Evolutionary conservation across 2,113 vertebrate species (phyloP).

Genomic region (Heloderma charlesbogerti): DNA sequence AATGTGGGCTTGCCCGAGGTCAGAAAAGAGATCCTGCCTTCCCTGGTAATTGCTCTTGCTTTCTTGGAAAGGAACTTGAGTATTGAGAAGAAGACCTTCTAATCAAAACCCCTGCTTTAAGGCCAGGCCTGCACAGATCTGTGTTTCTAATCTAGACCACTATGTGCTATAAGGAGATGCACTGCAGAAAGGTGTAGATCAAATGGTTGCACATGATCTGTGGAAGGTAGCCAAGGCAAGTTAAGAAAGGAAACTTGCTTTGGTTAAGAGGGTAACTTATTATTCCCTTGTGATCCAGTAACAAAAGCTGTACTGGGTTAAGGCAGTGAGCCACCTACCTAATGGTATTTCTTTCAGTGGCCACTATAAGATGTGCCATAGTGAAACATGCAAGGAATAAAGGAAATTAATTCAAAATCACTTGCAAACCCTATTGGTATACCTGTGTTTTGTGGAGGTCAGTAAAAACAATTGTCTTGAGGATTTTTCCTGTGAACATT

Average conservation of each 20-base stretch:
- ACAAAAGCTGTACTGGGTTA: neutral
- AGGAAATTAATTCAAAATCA: neutral
- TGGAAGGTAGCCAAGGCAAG: neutral
- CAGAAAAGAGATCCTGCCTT: neutral
- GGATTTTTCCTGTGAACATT: slow-evolving; percentile 26
- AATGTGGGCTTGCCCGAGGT: neutral
- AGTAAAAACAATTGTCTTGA: neutral
- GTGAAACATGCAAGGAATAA: neutral
- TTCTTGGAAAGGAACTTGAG: neutral
- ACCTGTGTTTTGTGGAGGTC: neutral
- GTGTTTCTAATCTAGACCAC: neutral
- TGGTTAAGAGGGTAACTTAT: neutral
- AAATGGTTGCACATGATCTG: neutral
- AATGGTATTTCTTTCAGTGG: neutral
- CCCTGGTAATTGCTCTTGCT: neutral
- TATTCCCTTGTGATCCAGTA: neutral
- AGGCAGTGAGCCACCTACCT: neutral
- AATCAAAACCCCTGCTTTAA: neutral
- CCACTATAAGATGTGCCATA: neutral
- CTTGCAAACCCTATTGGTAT: neutral
- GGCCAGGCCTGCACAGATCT: neutral
- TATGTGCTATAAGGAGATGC: neutral
- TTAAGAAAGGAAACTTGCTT: neutral
- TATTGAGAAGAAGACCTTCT: neutral
- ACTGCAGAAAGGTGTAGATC: neutral